Conservation (phyloP, 1,140 invertebrate genomes). For the Lepidurus couesii region DNA sequence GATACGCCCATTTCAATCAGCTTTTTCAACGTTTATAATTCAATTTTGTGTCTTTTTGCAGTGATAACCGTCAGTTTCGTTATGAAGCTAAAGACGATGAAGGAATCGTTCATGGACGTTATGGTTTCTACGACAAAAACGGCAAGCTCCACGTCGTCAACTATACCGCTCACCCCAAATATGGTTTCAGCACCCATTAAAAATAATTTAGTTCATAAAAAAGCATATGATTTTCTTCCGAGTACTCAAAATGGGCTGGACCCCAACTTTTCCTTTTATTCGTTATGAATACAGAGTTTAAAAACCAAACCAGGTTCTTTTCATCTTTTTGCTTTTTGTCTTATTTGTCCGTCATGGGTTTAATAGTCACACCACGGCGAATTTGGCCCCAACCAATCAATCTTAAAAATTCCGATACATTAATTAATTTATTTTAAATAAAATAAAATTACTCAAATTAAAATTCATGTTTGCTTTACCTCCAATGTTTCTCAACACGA, state of each 20-base stretch:
- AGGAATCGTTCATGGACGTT: slow-evolving; percentile 71
- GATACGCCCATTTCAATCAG: not conserved
- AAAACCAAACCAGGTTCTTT: slow-evolving; percentile 6
- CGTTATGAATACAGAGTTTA: slow-evolving; percentile 28
- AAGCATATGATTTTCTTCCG: not conserved
- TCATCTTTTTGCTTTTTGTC: not conserved
- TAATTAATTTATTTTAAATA: slow-evolving; percentile 30
- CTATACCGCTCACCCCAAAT: slow-evolving; percentile 64
- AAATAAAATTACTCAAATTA: slow-evolving; percentile 34
- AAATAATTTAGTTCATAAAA: not conserved
- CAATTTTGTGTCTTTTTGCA: slow-evolving; percentile 42
- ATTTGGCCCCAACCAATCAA: slow-evolving; percentile 97
- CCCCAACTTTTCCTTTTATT: slow-evolving; percentile 25
- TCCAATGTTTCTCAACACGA: slow-evolving; percentile 98
- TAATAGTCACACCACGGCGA: slow-evolving; percentile 81
- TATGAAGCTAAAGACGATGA: slow-evolving; percentile 70
- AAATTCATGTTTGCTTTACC: slow-evolving; percentile 52
- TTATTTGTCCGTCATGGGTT: slow-evolving; percentile 52
- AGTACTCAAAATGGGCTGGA: slow-evolving; percentile 30
- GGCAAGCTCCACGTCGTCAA: slow-evolving; percentile 72
- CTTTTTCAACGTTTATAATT: not conserved
- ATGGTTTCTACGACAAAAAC: slow-evolving; percentile 70
- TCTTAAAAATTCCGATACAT: slow-evolving; percentile 45
- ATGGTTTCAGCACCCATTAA: slow-evolving; percentile 52
- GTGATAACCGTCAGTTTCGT: slow-evolving; percentile 71